Evolutionary conservation across 2,888 invertebrate genomes (phyloP).

Genomic region (Epinotia nisella): DNA sequence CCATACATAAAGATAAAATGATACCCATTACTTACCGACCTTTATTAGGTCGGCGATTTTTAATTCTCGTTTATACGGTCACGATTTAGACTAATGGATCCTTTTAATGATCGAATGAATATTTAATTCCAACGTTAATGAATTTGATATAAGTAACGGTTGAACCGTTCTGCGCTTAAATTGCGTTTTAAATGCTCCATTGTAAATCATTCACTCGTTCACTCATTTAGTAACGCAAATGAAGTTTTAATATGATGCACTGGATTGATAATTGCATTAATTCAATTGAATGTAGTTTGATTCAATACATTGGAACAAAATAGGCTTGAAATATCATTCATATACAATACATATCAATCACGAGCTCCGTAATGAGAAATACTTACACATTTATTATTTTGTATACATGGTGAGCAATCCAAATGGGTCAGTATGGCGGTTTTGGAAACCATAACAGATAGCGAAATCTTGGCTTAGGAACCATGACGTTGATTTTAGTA

Average conservation of each 20-base stretch:
- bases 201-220: constrained; percentile 38
- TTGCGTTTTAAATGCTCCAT: constrained; percentile 39
- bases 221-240: constrained; percentile 9
- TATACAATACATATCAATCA: background rate
- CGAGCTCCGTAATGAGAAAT: background rate
- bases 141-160: constrained; percentile 70
- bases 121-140: constrained; percentile 70
- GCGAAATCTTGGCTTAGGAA: no score
- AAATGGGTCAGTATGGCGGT: no score
- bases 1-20: background rate
- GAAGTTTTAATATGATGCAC: constrained; percentile 23
- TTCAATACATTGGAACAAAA: background rate
- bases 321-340: background rate
- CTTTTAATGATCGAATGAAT: constrained; percentile 74
- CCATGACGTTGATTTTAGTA: no score
- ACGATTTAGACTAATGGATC: constrained; percentile 72
- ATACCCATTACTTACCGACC: background rate
- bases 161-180: constrained; percentile 38
- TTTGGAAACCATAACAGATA: no score
- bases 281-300: constrained; percentile 16
- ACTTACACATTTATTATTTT: background rate
- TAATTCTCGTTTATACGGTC: constrained; percentile 60
- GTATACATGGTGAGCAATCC: no score
- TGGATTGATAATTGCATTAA: constrained; percentile 3
- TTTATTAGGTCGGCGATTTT: constrained; percentile 56